phyloP scores from a whole-genome alignment of 2,797 vertebrate species.

The Monodelphis domestica region DNA sequence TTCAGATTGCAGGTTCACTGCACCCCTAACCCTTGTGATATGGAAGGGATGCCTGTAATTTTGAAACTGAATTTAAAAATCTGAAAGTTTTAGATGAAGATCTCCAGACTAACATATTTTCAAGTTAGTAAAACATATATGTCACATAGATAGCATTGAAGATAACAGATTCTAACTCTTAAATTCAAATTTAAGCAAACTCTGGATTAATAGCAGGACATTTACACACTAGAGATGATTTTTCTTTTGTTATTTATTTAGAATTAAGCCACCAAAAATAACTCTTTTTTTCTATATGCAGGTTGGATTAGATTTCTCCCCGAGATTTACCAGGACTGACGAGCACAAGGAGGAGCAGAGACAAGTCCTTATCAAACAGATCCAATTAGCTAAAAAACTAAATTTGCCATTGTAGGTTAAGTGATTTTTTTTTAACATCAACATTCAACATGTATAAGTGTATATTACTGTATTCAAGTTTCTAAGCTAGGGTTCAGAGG shows the following conservation, averaged over 20 bases:
- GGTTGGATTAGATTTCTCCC: slow-evolving; percentile 98
- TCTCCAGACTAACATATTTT: slow-evolving; percentile 18
- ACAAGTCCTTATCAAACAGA: slow-evolving; percentile 92
- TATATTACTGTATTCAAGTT: background rate
- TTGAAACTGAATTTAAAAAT: slow-evolving; percentile 35
- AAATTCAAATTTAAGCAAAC: background rate
- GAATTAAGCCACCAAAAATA: background rate
- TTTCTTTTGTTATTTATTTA: background rate
- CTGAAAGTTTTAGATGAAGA: slow-evolving; percentile 43
- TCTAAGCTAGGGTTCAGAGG: background rate
- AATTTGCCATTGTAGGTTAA: slow-evolving; percentile 94
- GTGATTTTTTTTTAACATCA: slow-evolving; percentile 9
- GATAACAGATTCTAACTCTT: slow-evolving; percentile 16
- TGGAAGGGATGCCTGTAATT: too few relatives aligned
- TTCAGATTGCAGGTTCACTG: too few relatives aligned
- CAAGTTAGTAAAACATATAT: slow-evolving; percentile 1
- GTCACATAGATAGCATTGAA: slow-evolving; percentile 48
- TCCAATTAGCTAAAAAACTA: slow-evolving; percentile 91
- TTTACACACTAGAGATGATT: background rate
- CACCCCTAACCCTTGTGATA: too few relatives aligned
- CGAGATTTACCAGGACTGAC: slow-evolving; percentile 89
- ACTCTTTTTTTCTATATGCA: slow-evolving; percentile 71
- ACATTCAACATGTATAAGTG: background rate
- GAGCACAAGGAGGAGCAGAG: slow-evolving; percentile 93
- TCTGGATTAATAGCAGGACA: background rate